These are phyloP conservation scores for Sebastiscus tertius DNA, from an alignment of 2,797 vertebrate genomes.

Conservation along the genomic window DNA sequence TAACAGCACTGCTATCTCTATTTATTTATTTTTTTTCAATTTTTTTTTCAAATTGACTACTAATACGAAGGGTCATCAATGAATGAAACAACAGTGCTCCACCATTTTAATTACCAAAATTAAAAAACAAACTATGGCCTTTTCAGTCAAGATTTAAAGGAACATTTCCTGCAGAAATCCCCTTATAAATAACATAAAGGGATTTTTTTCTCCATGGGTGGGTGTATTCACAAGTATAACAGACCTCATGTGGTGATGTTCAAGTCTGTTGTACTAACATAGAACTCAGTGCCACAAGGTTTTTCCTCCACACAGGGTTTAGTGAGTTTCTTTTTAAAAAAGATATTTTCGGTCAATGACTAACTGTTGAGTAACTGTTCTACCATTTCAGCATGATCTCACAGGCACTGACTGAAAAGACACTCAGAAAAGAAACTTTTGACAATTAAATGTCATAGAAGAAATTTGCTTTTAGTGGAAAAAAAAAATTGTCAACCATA, in stretches of 20 bases:
- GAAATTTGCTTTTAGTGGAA: background rate
- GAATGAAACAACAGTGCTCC: background rate
- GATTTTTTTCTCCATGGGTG: background rate
- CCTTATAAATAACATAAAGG: background rate
- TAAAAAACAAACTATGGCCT: background rate
- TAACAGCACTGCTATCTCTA: background rate
- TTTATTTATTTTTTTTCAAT: background rate
- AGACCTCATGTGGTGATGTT: background rate
- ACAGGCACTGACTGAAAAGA: background rate
- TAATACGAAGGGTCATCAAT: background rate
- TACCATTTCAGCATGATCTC: background rate
- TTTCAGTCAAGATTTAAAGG: background rate
- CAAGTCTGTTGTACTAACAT: background rate
- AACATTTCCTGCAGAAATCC: background rate
- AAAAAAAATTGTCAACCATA: background rate
- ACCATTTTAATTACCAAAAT: background rate
- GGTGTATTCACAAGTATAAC: background rate
- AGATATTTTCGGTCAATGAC: background rate
- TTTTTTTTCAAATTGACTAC: background rate
- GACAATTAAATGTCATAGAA: background rate
- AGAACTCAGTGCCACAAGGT: background rate
- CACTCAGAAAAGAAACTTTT: background rate
- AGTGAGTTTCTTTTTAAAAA: background rate
- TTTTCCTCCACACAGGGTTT: background rate
- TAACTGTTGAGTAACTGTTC: background rate